phyloP scores from a whole-genome alignment of 2,113 vertebrate species.

The Desmodus rotundus region DNA sequence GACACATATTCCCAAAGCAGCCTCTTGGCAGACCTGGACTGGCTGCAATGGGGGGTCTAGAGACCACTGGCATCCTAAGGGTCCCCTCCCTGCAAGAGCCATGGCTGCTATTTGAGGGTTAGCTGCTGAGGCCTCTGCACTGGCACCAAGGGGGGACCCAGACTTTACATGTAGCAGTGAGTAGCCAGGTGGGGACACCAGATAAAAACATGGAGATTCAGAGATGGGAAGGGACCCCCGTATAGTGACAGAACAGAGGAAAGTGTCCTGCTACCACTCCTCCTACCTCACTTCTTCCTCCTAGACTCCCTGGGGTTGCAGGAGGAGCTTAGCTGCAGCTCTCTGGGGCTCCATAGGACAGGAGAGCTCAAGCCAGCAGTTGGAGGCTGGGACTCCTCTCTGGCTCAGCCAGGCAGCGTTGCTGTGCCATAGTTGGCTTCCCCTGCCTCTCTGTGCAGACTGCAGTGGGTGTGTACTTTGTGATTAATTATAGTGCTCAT shows the following conservation, averaged over 20 bases:
- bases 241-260: background rate
- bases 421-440: background rate
- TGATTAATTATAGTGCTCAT: conserved; percentile 51
- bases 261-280: background rate
- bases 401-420: background rate
- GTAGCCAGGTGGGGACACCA: background rate
- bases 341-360: rapidly evolving
- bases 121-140: background rate
- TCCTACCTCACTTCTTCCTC: background rate
- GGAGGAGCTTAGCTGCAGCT: background rate
- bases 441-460: conserved; percentile 45
- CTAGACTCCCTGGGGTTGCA: background rate
- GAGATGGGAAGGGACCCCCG: background rate
- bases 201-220: background rate
- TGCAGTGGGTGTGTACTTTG: conserved; percentile 12
- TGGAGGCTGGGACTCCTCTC: rapidly evolving
- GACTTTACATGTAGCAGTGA: background rate
- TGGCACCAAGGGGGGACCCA: too few species aligned
- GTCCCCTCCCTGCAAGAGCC: background rate
- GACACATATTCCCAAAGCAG: background rate
- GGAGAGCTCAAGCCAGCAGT: rapidly evolving
- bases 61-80: too few species aligned
- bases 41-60: background rate
- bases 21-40: background rate
- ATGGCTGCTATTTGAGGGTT: background rate